Conservation (phyloP, 1,140 invertebrate species). For the Dufourea novaeangliae region DNA sequence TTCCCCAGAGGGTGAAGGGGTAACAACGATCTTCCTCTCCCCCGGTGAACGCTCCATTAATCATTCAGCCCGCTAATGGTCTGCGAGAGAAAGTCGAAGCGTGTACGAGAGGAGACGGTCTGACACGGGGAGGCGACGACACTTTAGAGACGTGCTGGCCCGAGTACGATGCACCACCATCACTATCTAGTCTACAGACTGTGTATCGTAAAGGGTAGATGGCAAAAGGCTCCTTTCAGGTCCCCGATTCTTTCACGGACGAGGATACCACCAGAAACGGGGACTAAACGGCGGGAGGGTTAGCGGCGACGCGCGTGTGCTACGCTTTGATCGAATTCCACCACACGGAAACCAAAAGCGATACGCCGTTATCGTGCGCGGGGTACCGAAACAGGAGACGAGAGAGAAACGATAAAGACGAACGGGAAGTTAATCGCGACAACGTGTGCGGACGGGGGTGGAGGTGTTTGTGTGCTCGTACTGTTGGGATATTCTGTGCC, state of each 20-base stretch:
- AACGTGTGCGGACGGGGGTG: neutral
- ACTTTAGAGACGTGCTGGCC: constrained; percentile 26
- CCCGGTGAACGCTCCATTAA: constrained; percentile 52
- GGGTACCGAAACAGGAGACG: constrained; percentile 36
- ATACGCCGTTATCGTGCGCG: constrained; percentile 43
- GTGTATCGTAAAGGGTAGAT: constrained; percentile 30
- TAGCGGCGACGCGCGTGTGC: neutral
- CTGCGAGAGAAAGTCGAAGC: constrained; percentile 45
- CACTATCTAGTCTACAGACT: too few relatives aligned
- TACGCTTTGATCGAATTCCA: constrained; percentile 55
- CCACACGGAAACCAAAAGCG: constrained; percentile 23
- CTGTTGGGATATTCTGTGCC: constrained; percentile 18
- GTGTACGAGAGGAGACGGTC: neutral
- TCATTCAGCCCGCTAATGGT: constrained; percentile 61
- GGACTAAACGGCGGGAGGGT: neutral
- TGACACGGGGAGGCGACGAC: neutral
- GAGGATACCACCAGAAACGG: constrained; percentile 18
- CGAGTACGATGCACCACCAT: neutral
- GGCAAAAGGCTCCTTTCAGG: constrained; percentile 20
- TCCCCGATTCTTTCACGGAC: constrained; percentile 23
- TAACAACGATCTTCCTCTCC: constrained; percentile 29
- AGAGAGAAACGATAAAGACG: constrained; percentile 49
- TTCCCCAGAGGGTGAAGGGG: neutral
- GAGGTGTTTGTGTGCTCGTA: too few relatives aligned
- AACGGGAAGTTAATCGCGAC: constrained; percentile 20